phyloP scores from a whole-genome alignment of 2,888 invertebrate species.

The Pammene fasciana region DNA sequence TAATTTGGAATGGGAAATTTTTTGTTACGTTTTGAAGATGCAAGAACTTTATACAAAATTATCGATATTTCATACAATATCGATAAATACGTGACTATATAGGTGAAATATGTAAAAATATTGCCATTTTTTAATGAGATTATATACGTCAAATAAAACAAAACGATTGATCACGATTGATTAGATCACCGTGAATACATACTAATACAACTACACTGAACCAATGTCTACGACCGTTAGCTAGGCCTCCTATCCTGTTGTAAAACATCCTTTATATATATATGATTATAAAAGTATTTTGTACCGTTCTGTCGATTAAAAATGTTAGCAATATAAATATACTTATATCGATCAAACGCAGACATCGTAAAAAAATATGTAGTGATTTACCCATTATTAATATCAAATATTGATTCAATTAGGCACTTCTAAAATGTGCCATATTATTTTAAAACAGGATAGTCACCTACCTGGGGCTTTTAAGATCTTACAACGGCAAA shows the following conservation, averaged over 20 bases:
- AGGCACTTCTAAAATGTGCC: not conserved
- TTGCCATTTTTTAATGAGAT: conserved; percentile 48
- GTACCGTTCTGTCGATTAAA: conserved; percentile 4
- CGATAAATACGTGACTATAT: conserved; percentile 31
- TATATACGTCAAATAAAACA: conserved; percentile 46
- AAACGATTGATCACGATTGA: conserved; percentile 12
- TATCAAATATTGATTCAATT: not conserved
- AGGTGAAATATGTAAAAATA: conserved; percentile 35
- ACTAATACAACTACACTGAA: conserved; percentile 20
- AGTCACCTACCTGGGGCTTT: not conserved
- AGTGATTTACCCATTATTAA: not conserved
- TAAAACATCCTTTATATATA: conserved; percentile 6
- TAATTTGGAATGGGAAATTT: conserved; percentile 18
- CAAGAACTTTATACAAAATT: conserved; percentile 9
- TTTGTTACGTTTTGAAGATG: not conserved
- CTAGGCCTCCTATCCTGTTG: conserved; percentile 6
- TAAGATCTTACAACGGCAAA: not conserved
- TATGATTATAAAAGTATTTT: conserved; percentile 11
- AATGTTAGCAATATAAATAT: not conserved
- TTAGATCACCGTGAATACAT: conserved; percentile 11
- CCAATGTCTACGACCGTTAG: conserved; percentile 4
- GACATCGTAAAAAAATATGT: conserved; percentile 9
- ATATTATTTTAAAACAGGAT: not conserved
- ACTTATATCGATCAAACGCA: not conserved
- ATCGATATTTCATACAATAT: conserved; percentile 16